Evolutionary conservation across 2,888 invertebrate species (phyloP).

Genomic region (Cephus pulcher): DNA sequence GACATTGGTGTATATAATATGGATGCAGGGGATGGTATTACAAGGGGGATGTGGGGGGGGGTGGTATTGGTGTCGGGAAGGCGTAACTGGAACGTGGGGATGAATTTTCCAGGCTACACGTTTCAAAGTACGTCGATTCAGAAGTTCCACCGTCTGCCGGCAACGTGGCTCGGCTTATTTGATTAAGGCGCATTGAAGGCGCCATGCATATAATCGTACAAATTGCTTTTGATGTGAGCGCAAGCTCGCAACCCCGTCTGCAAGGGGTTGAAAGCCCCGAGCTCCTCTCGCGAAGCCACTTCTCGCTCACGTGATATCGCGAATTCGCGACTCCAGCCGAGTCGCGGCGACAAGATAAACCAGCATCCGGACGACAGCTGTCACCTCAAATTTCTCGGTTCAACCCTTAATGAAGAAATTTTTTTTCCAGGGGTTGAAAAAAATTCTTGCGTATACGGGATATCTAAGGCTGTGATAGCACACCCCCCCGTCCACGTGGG

Average conservation of each 20-base stretch:
- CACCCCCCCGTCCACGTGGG: background rate
- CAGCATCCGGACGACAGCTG: background rate
- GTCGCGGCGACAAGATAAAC: background rate
- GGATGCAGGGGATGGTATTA: background rate
- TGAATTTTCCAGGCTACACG: constrained; percentile 38
- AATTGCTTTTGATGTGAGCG: constrained; percentile 58
- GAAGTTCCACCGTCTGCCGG: constrained; percentile 14
- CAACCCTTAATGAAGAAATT: background rate
- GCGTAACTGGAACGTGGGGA: constrained; percentile 17
- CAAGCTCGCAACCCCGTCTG: constrained; percentile 36
- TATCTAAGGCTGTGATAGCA: background rate
- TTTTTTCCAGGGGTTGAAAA: background rate
- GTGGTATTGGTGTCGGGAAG: constrained; percentile 11
- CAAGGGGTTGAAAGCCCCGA: constrained; percentile 42
- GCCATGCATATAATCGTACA: constrained; percentile 58
- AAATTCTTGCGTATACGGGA: background rate
- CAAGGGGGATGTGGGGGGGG: no score
- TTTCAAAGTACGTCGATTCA: constrained; percentile 34
- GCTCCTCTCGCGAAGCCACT: constrained; percentile 28
- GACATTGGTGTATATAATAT: background rate
- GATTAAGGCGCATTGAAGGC: constrained; percentile 57
- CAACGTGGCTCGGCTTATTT: constrained; percentile 44
- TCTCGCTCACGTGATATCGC: constrained; percentile 26
- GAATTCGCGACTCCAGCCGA: constrained; percentile 7
- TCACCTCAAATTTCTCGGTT: background rate